Evolutionary conservation across 2,113 vertebrate genomes (phyloP), one percentile per base, ranked within the genome.

Genomic region (Anseranas semipalmata): DNA sequence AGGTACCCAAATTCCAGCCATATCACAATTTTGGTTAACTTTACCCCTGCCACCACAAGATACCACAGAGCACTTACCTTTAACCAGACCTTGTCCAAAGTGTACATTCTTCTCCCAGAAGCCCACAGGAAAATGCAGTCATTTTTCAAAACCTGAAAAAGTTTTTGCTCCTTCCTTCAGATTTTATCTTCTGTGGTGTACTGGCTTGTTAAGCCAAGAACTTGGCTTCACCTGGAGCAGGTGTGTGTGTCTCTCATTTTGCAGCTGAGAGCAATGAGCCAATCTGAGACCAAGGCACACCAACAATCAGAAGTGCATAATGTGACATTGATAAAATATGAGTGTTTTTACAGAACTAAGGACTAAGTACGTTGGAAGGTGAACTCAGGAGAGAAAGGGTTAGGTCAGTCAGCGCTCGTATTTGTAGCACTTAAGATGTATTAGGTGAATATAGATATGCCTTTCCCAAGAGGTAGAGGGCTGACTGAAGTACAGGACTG

Each of bases 111-210:
- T 17, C 8, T 3, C 20, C 15, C 6, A 48, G 2, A 43, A 0
- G 0, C 10, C 1, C 2, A 11, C 0, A 17, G 0, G 0, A 24
- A 58, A 55, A 7, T 0, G 0, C 4, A 39, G 0, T 0, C 0
- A 8, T 2, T 1, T 11, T 9, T 1, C 6, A 62, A 14, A 37
- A 0, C 6, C 2, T 1, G 2, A 9, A 76, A 1, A 27, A 52
- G 7, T 22, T 0, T 3, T 0, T 1, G 0, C 2, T 4, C 4
- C 43, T 55, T 67, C 32, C 43, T 60, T 85, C 52, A 55, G 27
- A 2, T n/a, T 80, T 87, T 65, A 32, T 35, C 33, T 66, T 75
- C 32, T 70, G 24, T 3, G 1, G 5, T 5, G 3, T 15, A 6
- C 7, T 41, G 71, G 25, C 6, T 93, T 27, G 55, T 55, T 48